Evolutionary conservation across 2,797 vertebrate species (phyloP), one percentile per base, ranked within the genome.

Genomic region (Enteromius fasciolatus): DNA sequence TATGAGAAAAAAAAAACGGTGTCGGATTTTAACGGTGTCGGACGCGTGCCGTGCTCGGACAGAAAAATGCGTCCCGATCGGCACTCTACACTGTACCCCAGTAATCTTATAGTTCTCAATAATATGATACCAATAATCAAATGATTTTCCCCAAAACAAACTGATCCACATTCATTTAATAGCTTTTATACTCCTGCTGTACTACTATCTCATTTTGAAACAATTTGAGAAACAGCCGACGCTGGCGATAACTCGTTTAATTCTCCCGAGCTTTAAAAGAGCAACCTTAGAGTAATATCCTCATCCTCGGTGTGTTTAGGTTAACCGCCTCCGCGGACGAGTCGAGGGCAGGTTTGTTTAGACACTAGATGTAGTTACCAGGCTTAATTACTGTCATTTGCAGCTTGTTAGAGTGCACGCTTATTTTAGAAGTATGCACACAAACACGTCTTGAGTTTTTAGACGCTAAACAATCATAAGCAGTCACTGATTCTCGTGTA

Each of bases 341-440:
- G 63, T 25, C 2, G 9, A 48, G 75, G 25, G 57, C 75, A 66
- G 59, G 69, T 74, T 74, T 81, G 74, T 87, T 79, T 82, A 31
- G 52, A 82, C 70, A 28, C 69, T 72, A 76, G 54, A 68, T 74
- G 64, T 33, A 81, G 80, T 78, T 61, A 83, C 76, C 57, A 48
- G 81, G 3, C 28, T 33, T 84, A 86, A 87, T 87, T 79, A 86
- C 79, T 68, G 77, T 80, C 74, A 86, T 86, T 84, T 78, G 81
- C 81, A 41, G 70, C 70, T 66, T 50, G 79, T 81, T 81, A 39
- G 79, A 14, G 52, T 17, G 7, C n/a, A 63, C 3, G 57, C 57
- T 81, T 81, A 64, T 52, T 74, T 74, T n/a, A 63, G 44, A 23
- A 81, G 80, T 52, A 41, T 66, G 10, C 59, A 31, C 78, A 46